Percentiles rank a stretch among this genome's conserved stretches.
Conservation (phyloP, 53 echinoderm and acorn worm species). For the Astropecten irregularis region DNA sequence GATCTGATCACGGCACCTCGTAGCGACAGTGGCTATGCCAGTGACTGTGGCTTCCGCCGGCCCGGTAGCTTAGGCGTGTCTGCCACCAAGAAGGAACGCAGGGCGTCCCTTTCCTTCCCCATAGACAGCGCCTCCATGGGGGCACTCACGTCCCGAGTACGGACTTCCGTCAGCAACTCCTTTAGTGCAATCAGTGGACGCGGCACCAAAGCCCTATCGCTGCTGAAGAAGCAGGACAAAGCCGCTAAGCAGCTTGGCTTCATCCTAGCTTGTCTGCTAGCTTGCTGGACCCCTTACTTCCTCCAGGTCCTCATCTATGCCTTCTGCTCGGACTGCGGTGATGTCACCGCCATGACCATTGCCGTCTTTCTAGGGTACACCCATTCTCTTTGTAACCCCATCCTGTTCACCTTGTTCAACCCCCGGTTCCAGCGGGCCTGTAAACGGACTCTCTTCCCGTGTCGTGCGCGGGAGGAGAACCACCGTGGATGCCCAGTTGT, state of each 20-base stretch:
- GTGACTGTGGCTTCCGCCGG: conserved; percentile 59
- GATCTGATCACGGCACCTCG: conserved; percentile 48
- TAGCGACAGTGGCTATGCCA: conserved; percentile 62
- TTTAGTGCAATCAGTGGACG: conserved; percentile 84
- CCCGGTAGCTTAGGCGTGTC: conserved; percentile 29
- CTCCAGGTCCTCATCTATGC: conserved; percentile 83
- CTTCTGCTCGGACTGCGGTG: conserved; percentile 66
- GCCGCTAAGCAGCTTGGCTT: conserved; percentile 94
- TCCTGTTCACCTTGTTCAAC: conserved; percentile 91
- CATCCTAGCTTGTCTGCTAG: conserved; percentile 80
- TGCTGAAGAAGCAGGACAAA: conserved; percentile 85
- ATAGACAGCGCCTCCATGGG: conserved; percentile 65
- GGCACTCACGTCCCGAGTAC: conserved; percentile 64
- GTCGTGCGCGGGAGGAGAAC: conserved; percentile 50
- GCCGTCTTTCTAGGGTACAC: conserved; percentile 92
- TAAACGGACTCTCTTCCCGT: conserved; percentile 62
- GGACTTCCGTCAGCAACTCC: conserved; percentile 79
- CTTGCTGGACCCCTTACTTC: conserved; percentile 98
- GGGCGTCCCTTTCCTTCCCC: conserved; percentile 66
- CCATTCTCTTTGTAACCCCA: conserved; percentile 91
- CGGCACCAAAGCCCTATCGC: conserved; percentile 82
- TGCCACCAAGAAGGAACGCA: conserved; percentile 40
- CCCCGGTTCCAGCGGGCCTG: conserved; percentile 85
- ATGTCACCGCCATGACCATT: conserved; percentile 68
- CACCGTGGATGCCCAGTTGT: conserved; percentile 40